Evolutionary conservation across 2,797 vertebrate species (phyloP).

Genomic region (Columba guinea): DNA sequence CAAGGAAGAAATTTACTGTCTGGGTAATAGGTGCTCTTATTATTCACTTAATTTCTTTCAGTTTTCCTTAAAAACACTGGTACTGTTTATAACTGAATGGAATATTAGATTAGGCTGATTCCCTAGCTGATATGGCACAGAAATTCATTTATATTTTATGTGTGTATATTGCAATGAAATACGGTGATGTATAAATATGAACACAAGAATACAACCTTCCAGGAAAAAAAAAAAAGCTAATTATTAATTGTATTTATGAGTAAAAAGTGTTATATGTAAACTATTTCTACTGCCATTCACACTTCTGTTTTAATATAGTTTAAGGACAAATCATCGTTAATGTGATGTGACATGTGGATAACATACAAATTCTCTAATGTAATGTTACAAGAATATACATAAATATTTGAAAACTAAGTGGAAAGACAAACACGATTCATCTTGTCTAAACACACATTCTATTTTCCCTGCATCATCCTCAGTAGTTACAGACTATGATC

Average conservation of each 20-base stretch:
- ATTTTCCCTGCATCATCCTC: conserved; percentile 28
- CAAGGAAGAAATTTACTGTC: background rate
- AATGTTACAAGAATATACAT: conserved; percentile 44
- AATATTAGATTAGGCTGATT: background rate
- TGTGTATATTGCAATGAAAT: background rate
- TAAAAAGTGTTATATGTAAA: background rate
- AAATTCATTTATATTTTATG: background rate
- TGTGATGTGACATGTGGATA: background rate
- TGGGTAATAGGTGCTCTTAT: background rate
- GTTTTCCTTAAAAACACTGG: background rate
- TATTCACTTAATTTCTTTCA: background rate
- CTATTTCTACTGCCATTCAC: background rate
- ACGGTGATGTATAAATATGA: background rate
- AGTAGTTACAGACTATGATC: conserved; percentile 40
- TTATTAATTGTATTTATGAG: background rate
- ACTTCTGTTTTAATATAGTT: background rate
- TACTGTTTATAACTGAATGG: background rate
- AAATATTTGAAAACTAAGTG: conserved; percentile 60
- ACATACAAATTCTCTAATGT: conserved; percentile 45
- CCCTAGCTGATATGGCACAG: background rate
- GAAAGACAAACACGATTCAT: conserved; percentile 54
- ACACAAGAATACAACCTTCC: background rate
- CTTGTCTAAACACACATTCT: conserved; percentile 60
- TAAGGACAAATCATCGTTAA: conserved; percentile 54
- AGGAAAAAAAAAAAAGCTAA: background rate